Evolutionary conservation across 2,888 invertebrate species (phyloP).

Genomic region (Acanthopleura granulata): DNA sequence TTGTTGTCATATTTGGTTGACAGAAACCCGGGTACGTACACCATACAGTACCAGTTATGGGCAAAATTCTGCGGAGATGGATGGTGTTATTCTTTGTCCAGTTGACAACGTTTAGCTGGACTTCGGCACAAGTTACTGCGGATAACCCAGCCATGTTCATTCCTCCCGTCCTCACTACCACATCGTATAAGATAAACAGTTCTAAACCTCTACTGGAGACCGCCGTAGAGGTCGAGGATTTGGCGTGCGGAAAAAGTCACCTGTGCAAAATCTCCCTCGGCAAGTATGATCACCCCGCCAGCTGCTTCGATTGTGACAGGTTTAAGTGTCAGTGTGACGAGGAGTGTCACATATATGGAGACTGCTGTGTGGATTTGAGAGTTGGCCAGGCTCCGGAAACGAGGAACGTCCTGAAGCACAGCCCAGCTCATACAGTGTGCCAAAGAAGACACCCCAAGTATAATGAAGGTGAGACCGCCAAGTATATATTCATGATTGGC

Average conservation of each 20-base stretch:
- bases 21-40: too few relatives aligned
- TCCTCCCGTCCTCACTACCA: background rate
- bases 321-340: background rate
- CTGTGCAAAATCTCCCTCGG: background rate
- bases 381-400: background rate
- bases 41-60: too few relatives aligned
- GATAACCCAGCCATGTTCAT: too few relatives aligned
- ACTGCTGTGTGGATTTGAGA: background rate
- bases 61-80: too few relatives aligned
- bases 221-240: background rate
- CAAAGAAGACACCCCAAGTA: background rate
- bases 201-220: background rate
- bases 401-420: too few relatives aligned
- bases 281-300: background rate
- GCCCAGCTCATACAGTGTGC: background rate
- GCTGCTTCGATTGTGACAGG: background rate
- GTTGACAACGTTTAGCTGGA: too few relatives aligned
- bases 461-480: background rate
- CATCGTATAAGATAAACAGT: background rate
- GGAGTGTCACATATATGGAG: conserved; percentile 8
- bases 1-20: too few relatives aligned
- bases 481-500: background rate
- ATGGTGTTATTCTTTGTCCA: too few relatives aligned
- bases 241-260: background rate
- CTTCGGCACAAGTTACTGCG: too few relatives aligned